A percentile compares a stretch with the other conserved stretches of the same genome.
These are phyloP conservation scores for Conops quadrifasciatus DNA, from an alignment of 2,888 invertebrate species.

Conservation along the genomic window DNA sequence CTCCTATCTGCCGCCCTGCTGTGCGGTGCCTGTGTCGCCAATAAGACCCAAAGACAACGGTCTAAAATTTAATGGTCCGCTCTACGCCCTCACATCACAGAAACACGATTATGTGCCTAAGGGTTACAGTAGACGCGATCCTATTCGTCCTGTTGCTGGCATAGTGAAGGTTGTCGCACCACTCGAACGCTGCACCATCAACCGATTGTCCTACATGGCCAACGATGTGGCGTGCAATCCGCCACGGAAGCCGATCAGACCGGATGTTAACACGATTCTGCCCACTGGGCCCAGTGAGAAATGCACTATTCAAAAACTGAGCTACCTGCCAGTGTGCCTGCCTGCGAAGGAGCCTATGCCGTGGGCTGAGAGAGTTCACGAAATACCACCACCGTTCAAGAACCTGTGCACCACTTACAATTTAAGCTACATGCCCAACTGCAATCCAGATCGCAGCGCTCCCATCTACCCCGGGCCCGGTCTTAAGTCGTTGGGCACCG, in stretches of 20 bases:
- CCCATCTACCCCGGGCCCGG: constrained; percentile 51
- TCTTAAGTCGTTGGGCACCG: constrained; percentile 55
- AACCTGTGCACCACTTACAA: constrained; percentile 61
- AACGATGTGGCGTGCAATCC: constrained; percentile 58
- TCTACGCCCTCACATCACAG: constrained; percentile 77
- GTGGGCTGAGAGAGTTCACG: constrained; percentile 58
- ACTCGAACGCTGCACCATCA: constrained; percentile 60
- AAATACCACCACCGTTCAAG: constrained; percentile 56
- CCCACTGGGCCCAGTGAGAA: constrained; percentile 57
- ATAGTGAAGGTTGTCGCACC: constrained; percentile 55
- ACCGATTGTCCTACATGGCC: constrained; percentile 61
- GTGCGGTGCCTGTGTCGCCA: constrained; percentile 50
- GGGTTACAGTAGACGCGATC: constrained; percentile 63
- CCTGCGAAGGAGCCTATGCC: constrained; percentile 61
- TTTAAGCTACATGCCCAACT: constrained; percentile 62
- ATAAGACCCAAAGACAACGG: constrained; percentile 58
- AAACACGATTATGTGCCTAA: constrained; percentile 78
- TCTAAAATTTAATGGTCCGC: constrained; percentile 67
- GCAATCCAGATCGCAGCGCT: constrained; percentile 50
- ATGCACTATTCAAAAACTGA: constrained; percentile 68
- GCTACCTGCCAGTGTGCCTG: constrained; percentile 66
- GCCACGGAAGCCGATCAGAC: constrained; percentile 56
- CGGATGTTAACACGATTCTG: constrained; percentile 49
- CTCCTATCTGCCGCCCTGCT: constrained; percentile 60
- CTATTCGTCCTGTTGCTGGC: constrained; percentile 50